Conservation (phyloP, 2,113 vertebrate genomes). For the Nasalis larvatus region DNA sequence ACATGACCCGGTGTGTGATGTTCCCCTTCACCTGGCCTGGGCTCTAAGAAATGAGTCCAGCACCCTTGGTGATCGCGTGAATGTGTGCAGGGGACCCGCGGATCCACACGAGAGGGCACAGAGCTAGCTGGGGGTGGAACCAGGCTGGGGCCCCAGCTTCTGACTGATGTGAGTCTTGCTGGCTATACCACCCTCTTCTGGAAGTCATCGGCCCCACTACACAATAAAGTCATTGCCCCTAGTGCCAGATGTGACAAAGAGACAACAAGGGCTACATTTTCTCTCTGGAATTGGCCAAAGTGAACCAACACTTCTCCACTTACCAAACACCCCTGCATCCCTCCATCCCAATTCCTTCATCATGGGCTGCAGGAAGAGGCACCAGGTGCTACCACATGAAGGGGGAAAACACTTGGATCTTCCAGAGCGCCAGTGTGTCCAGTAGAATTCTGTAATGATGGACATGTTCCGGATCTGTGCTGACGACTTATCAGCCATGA, state of each 20-base stretch:
- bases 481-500: neutral
- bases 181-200: neutral
- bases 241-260: neutral
- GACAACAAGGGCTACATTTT: neutral
- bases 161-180: neutral
- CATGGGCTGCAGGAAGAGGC: neutral
- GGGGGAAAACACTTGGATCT: too few relatives aligned
- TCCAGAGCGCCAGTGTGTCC: too few relatives aligned
- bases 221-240: neutral
- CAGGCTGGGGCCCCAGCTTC: neutral
- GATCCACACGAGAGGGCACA: neutral
- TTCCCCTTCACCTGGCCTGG: neutral
- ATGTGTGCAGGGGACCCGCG: accelerated
- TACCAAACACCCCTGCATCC: neutral
- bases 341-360: neutral
- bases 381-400: neutral
- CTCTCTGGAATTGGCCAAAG: neutral
- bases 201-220: neutral
- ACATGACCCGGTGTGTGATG: too few relatives aligned
- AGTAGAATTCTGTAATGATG: neutral
- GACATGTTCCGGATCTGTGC: neutral
- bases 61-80: neutral
- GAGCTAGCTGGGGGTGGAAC: neutral
- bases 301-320: neutral
- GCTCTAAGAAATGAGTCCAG: neutral